phyloP scores from a whole-genome alignment of 2,888 invertebrate genomes.

The Balanococcus diminutus region DNA sequence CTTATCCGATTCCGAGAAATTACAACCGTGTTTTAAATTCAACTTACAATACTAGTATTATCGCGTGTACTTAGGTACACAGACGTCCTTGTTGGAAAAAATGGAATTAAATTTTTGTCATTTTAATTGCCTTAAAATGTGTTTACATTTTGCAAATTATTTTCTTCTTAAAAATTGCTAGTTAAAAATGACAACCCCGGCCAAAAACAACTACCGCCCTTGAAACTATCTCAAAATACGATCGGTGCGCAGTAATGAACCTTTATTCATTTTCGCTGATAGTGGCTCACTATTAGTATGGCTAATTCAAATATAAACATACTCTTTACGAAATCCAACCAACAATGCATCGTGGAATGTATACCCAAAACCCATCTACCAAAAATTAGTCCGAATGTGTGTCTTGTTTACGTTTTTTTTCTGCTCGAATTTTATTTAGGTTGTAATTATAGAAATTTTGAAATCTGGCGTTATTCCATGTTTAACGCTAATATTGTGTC shows the following conservation, averaged over 20 bases:
- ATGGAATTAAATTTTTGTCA: conserved; percentile 33
- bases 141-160: conserved; percentile 32
- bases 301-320: too few species aligned
- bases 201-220: neutral
- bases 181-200: neutral
- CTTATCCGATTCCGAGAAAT: conserved; percentile 11
- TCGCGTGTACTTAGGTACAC: neutral
- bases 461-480: conserved; percentile 36
- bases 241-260: neutral
- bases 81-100: neutral
- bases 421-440: neutral
- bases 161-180: neutral
- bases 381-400: neutral
- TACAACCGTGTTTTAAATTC: neutral
- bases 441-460: conserved; percentile 41
- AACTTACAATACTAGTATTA: conserved; percentile 2
- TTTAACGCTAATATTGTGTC: conserved; percentile 42
- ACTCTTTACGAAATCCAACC: neutral
- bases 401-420: conserved; percentile 31
- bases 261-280: neutral
- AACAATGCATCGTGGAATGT: neutral
- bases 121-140: conserved; percentile 19
- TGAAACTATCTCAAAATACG: conserved; percentile 5
- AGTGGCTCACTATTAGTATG: neutral
- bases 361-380: neutral